Conservation (phyloP, 2,888 invertebrate genomes). For the Notocelia uddmanniana region DNA sequence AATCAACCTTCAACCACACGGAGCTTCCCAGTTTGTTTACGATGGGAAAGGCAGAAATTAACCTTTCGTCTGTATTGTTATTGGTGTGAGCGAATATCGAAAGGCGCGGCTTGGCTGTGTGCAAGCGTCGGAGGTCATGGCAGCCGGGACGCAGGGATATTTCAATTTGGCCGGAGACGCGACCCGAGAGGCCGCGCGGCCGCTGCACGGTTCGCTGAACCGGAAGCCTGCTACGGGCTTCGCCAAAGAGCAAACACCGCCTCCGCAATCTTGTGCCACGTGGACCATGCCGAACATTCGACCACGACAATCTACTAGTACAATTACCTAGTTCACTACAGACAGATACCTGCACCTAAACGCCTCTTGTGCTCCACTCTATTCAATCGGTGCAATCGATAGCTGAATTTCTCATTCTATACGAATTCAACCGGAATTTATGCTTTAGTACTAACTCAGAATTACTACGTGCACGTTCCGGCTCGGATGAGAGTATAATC, state of each 20-base stretch:
- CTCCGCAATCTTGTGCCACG: constrained; percentile 84
- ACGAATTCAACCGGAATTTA: constrained; percentile 50
- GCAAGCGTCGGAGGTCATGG: constrained; percentile 65
- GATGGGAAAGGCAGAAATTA: neutral
- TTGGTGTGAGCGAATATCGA: constrained; percentile 54
- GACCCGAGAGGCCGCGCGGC: constrained; percentile 81
- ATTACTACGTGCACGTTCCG: constrained; percentile 36
- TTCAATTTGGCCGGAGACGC: constrained; percentile 84
- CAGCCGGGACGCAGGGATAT: constrained; percentile 77
- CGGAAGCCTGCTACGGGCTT: constrained; percentile 80
- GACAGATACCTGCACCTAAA: constrained; percentile 51
- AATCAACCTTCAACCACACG: neutral
- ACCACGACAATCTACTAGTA: constrained; percentile 79
- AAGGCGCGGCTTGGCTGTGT: constrained; percentile 54
- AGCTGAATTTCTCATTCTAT: constrained; percentile 44
- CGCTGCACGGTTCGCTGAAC: constrained; percentile 82
- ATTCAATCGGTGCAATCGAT: constrained; percentile 54
- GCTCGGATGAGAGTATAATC: constrained; percentile 37
- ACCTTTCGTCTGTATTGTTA: constrained; percentile 38
- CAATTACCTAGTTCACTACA: constrained; percentile 70
- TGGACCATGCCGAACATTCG: constrained; percentile 80
- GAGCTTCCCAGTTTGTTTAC: constrained; percentile 18
- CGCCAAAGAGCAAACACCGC: constrained; percentile 85
- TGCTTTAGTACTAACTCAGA: constrained; percentile 42
- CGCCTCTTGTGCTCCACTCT: constrained; percentile 51